These are phyloP conservation scores for Corythornis leucogaster DNA, from an alignment of 2,797 vertebrate species.

Conservation along the genomic window DNA sequence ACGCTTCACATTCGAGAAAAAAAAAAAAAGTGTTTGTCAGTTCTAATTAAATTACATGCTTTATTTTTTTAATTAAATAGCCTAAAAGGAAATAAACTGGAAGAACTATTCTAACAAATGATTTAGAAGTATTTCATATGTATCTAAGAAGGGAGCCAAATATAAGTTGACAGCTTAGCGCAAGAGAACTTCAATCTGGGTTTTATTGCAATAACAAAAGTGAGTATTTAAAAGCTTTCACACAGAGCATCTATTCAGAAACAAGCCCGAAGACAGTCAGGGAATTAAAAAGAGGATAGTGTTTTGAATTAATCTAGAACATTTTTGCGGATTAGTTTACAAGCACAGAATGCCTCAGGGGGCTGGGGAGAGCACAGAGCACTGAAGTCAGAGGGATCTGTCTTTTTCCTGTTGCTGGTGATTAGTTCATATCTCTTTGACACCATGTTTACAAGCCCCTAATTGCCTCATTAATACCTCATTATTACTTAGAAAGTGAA, in stretches of 20 bases:
- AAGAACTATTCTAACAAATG: slow-evolving; percentile 21
- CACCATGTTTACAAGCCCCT: slow-evolving; percentile 78
- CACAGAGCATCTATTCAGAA: slow-evolving; percentile 69
- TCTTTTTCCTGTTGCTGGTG: slow-evolving; percentile 67
- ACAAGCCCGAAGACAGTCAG: slow-evolving; percentile 58
- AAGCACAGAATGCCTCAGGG: slow-evolving; percentile 66
- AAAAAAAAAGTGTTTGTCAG: neutral
- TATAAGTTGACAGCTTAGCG: slow-evolving; percentile 55
- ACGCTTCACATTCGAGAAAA: neutral
- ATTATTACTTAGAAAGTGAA: slow-evolving; percentile 80
- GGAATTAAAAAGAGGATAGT: slow-evolving; percentile 72
- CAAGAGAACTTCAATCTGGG: slow-evolving; percentile 51
- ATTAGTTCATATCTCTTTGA: slow-evolving; percentile 76
- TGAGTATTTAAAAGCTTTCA: slow-evolving; percentile 56
- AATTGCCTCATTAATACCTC: slow-evolving; percentile 85
- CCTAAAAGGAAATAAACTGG: slow-evolving; percentile 26
- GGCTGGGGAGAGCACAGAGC: slow-evolving; percentile 21
- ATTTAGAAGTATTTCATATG: slow-evolving; percentile 49
- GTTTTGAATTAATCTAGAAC: slow-evolving; percentile 73
- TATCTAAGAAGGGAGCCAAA: slow-evolving; percentile 51
- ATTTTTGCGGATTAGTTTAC: slow-evolving; percentile 73
- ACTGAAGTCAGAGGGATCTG: slow-evolving; percentile 68
- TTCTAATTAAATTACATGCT: slow-evolving; percentile 47
- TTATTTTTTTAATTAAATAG: slow-evolving; percentile 35
- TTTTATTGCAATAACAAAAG: slow-evolving; percentile 73